Evolutionary conservation across 1,140 invertebrate genomes (phyloP).

Genomic region (Onthophagus taurus): DNA sequence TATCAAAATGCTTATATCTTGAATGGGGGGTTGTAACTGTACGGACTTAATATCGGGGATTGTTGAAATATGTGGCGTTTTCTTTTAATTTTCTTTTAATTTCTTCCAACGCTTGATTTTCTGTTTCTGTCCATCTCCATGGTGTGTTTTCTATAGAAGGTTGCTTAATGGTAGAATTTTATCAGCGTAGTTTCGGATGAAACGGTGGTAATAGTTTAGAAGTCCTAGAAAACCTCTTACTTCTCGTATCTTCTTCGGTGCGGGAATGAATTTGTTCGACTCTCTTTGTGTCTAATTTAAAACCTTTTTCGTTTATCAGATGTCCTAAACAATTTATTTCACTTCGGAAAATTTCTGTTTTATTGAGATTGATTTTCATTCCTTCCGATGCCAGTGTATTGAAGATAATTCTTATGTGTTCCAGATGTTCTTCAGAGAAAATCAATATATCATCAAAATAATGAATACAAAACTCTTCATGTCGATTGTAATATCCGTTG

Average conservation of each 20-base stretch:
- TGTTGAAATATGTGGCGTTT: too few species aligned
- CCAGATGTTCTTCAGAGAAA: constrained; percentile 5
- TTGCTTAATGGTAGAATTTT: neutral
- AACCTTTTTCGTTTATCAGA: neutral
- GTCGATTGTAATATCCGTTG: neutral
- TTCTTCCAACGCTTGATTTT: neutral
- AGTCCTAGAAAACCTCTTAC: constrained; percentile 28
- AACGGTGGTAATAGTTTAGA: constrained; percentile 14
- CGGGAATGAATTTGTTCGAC: constrained; percentile 24
- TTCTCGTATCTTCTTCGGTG: constrained; percentile 27
- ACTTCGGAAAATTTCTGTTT: constrained; percentile 19
- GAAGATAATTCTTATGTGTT: constrained; percentile 1
- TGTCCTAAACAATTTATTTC: constrained; percentile 31
- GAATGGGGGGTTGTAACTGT: too few species aligned
- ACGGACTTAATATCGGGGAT: too few species aligned
- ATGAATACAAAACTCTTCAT: constrained; percentile 3
- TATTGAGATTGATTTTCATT: constrained; percentile 26
- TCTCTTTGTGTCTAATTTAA: constrained; percentile 29
- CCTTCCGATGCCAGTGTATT: constrained; percentile 17
- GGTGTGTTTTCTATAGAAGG: neutral
- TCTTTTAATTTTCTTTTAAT: constrained; percentile 13
- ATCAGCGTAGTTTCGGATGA: neutral
- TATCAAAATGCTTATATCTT: too few species aligned
- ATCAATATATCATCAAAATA: constrained; percentile 11
- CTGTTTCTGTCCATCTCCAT: constrained; percentile 6